Conservation (phyloP, 2,113 vertebrate genomes). For the Panurus biarmicus region DNA sequence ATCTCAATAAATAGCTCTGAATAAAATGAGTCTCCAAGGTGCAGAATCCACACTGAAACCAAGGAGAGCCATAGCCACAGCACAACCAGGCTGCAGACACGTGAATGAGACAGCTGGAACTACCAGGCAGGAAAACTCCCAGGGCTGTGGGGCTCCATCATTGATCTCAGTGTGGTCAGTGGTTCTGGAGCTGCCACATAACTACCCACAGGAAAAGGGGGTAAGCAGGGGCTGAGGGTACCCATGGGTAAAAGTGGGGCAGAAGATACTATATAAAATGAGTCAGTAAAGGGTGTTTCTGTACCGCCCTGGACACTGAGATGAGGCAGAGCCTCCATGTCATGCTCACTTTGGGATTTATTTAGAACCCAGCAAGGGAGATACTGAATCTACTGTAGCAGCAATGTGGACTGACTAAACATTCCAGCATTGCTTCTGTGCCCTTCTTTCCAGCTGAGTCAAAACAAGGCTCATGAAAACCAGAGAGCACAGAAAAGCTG, state of each 20-base stretch:
- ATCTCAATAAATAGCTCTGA: not conserved
- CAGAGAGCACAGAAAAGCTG: not conserved
- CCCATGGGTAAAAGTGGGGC: not conserved
- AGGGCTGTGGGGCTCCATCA: not conserved
- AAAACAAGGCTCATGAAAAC: not conserved
- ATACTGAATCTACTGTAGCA: not conserved
- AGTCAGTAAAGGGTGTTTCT: not conserved
- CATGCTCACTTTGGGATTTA: not conserved
- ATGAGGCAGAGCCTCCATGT: not conserved
- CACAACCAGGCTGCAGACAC: accelerated
- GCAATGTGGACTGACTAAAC: not conserved
- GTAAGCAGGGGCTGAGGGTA: not conserved
- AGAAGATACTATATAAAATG: not conserved
- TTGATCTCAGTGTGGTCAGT: not conserved
- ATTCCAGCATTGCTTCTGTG: not conserved
- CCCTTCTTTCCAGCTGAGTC: not conserved
- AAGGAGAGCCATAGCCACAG: not conserved
- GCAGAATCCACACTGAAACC: not conserved
- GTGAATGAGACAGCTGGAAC: not conserved
- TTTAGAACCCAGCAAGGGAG: not conserved
- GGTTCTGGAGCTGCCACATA: not conserved
- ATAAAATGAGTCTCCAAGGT: not conserved
- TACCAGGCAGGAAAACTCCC: not conserved
- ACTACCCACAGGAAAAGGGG: not conserved
- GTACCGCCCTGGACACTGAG: not conserved